Evolutionary conservation across 1,140 invertebrate species (phyloP), one percentile per base, ranked within the genome.

Genomic region (Manduca sexta): DNA sequence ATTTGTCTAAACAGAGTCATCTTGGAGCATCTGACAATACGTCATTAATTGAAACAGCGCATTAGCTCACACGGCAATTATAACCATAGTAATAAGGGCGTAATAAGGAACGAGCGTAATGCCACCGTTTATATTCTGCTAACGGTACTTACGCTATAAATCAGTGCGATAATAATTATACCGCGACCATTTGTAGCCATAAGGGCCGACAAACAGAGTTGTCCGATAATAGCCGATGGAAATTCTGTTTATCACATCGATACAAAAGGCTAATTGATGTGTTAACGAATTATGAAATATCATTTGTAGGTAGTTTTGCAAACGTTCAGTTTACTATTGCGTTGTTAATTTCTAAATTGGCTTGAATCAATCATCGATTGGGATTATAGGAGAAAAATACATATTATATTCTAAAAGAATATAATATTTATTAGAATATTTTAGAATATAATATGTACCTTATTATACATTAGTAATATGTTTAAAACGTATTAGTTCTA

Each of bases 91-190:
- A 39, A 55, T 31, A 45, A 11, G 14, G 16, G 12, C 12, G 15
- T 47, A 38, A 51, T 47, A 48, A 48, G 38, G 44, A 38, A 48
- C 17, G 16, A 31, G 33, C 39, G 43, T 73, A 73, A 75, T 64
- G 61, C 45, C 43, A 60, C 52, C 67, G 65, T 79, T 79, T 82
- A 71, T 74, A 78, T 83, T 80, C 73, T 83, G 74, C 68, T 34
- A 62, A 70, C 75, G 56, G 59, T 80, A 70, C 70, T 31, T 45
- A 43, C 18, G 48, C 64, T 54, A 69, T 80, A 80, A 80, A 80
- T 83, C 76, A 80, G 56, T 43, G 60, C 67, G 67, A 78, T 83
- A 78, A 78, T 80, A 80, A 83, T 83, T 76, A 75, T 71, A 78
- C 60, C 49, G 40, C 57, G 46, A 49, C 68, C 62, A 73, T 79